These are phyloP conservation scores for Patiria pectinifera DNA, from an alignment of 53 echinoderm and acorn worm genomes.

Conservation along the genomic window DNA sequence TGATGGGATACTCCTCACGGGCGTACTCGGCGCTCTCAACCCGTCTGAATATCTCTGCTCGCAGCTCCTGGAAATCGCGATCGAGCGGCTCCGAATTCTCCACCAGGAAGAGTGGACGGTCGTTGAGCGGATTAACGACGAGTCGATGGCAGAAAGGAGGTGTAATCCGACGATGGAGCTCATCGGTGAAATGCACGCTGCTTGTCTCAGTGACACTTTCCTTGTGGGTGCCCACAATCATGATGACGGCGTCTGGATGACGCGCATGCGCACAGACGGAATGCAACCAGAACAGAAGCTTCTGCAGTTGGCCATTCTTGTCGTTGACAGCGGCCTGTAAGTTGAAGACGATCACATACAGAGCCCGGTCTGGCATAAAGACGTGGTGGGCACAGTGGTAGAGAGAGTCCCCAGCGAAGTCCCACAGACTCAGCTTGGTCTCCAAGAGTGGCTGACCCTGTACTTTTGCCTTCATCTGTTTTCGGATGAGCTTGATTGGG, in stretches of 20 bases:
- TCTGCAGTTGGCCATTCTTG: constrained; percentile 8
- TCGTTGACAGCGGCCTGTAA: constrained; percentile 13
- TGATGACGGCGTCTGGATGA: constrained; percentile 12
- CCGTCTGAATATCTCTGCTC: constrained; percentile 41
- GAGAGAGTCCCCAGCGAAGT: constrained; percentile 54
- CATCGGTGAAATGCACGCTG: not conserved
- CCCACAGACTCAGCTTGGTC: constrained; percentile 59
- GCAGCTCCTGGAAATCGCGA: constrained; percentile 15
- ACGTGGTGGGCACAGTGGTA: constrained; percentile 41
- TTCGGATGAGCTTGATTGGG: constrained; percentile 23
- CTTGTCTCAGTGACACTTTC: constrained; percentile 8
- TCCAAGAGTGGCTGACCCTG: constrained; percentile 19
- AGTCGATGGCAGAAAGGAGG: constrained; percentile 35
- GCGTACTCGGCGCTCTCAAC: constrained; percentile 27
- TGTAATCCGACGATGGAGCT: not conserved
- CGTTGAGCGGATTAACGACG: not conserved
- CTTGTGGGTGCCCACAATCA: constrained; percentile 59
- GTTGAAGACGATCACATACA: constrained; percentile 53
- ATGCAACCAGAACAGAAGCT: constrained; percentile 47
- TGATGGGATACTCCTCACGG: constrained; percentile 29
- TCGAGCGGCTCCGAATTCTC: constrained; percentile 49
- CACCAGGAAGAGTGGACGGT: not conserved
- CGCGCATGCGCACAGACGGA: not conserved
- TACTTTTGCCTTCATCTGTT: constrained; percentile 19
- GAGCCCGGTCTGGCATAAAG: constrained; percentile 28